Base-by-base conservation (phyloP, 2,888 invertebrate species). In the Pseudolycoriella hygida region DNA sequence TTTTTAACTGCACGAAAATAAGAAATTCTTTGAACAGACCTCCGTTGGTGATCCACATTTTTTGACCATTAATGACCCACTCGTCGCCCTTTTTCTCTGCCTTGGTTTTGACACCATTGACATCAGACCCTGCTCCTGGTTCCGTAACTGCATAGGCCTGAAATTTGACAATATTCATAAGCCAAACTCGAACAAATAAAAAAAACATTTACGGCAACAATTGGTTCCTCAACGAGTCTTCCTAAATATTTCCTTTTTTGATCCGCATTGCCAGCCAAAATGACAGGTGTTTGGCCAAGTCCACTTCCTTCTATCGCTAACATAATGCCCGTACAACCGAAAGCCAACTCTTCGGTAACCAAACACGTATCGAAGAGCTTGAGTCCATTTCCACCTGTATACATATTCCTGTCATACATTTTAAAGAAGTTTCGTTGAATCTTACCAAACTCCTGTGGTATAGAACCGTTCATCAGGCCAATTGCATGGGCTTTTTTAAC, bases 11-110 rank as follows among this genome's bases (percentile, higher is more conserved):
- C n/a, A n/a, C n/a, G n/a, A n/a, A n/a, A n/a, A n/a, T n/a, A n/a
- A n/a, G n/a, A n/a, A n/a, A n/a, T n/a, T n/a, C n/a, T n/a, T n/a
- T n/a, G 8, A 25, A 8, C 34, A 34, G 4, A 34, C 92, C 94
- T 20, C 90, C 96, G 61, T 94, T 94, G 43, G 97, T 97, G 58
- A 98, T 97, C 97, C 97, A 98, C 96, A 97, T 97, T 67, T 97
- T 97, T 59, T 90, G 88, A 1, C 97, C 97, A 62, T 93, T 84
- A 18, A 97, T 59, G 50, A 97, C 77, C 70, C 85, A 98, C 58
- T 94, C 88, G 52, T 92, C 85, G 2, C 94, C 93, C 62, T 93
- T 93, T 62, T 90, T 92, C 56, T 79, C 94, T 0, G 96, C 94
- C 52, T 70, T 78, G 1, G 94, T 94, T 67, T 83, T 88, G 18